Percentiles rank a stretch among this genome's conserved stretches.
Evolutionary conservation across 2,888 invertebrate genomes (phyloP).

Genomic region (Ganaspis brasiliensis): DNA sequence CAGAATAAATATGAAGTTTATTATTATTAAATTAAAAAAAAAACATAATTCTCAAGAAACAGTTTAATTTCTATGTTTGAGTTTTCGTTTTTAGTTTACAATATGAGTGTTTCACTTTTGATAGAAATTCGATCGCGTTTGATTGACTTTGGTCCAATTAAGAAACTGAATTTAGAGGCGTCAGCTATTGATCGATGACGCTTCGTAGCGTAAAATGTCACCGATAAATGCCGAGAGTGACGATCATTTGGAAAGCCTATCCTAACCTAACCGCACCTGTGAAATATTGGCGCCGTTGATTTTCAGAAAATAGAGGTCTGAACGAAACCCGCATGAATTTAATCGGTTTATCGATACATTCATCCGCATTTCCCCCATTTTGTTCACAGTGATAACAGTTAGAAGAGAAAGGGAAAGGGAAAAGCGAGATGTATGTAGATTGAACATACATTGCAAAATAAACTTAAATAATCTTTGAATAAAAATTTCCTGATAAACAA

Average conservation of each 20-base stretch:
- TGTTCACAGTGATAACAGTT: slow-evolving; percentile 21
- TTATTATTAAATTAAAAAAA: too few species aligned
- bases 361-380: slow-evolving; percentile 39
- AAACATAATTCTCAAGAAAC: background rate
- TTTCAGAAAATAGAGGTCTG: slow-evolving; percentile 34
- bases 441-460: background rate
- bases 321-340: slow-evolving; percentile 51
- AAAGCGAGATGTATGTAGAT: background rate
- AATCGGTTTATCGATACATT: slow-evolving; percentile 63
- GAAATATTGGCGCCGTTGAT: slow-evolving; percentile 21
- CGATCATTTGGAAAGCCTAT: slow-evolving; percentile 25
- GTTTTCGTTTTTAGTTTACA: too few species aligned
- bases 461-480: background rate
- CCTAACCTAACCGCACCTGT: slow-evolving; percentile 25
- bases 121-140: background rate
- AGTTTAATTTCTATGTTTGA: too few species aligned
- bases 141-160: slow-evolving; percentile 31
- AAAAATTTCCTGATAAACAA: background rate
- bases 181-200: slow-evolving; percentile 51
- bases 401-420: background rate
- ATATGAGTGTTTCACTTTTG: too few species aligned
- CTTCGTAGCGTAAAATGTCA: slow-evolving; percentile 49
- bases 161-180: slow-evolving; percentile 33
- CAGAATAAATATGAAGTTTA: background rate
- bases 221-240: slow-evolving; percentile 33